A percentile compares a stretch with the other conserved stretches of the same genome.
These are phyloP conservation scores for Pseudococcus longispinus DNA, from an alignment of 2,888 invertebrate genomes.

Conservation along the genomic window DNA sequence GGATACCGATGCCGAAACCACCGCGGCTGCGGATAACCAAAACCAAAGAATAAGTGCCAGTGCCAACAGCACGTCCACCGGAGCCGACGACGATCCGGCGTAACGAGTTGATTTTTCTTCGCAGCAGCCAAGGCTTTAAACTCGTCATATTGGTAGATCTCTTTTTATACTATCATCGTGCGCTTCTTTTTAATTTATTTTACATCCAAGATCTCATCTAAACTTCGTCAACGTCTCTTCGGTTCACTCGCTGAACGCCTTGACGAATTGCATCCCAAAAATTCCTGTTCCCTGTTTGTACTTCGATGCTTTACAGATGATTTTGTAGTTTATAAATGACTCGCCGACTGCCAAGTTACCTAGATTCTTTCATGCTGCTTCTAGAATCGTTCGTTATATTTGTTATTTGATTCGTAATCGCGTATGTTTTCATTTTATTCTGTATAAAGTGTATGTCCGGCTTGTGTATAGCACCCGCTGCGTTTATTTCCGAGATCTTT, in stretches of 20 bases:
- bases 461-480: neutral
- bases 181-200: conserved; percentile 4
- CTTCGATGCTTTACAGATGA: neutral
- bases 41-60: conserved; percentile 46
- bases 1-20: neutral
- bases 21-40: neutral
- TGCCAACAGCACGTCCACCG: neutral
- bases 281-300: neutral
- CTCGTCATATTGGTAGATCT: neutral
- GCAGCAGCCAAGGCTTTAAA: neutral
- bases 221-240: neutral
- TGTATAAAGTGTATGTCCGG: neutral
- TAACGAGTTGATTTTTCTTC: neutral
- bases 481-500: neutral
- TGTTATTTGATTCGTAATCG: neutral
- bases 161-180: neutral
- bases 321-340: neutral
- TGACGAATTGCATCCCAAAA: neutral
- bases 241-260: neutral
- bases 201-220: neutral
- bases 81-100: neutral
- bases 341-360: neutral
- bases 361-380: neutral
- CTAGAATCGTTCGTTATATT: neutral
- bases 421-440: neutral